Evolutionary conservation across 1,140 invertebrate species (phyloP), one percentile per base, ranked within the genome.

Genomic region (Chymomyza costata): DNA sequence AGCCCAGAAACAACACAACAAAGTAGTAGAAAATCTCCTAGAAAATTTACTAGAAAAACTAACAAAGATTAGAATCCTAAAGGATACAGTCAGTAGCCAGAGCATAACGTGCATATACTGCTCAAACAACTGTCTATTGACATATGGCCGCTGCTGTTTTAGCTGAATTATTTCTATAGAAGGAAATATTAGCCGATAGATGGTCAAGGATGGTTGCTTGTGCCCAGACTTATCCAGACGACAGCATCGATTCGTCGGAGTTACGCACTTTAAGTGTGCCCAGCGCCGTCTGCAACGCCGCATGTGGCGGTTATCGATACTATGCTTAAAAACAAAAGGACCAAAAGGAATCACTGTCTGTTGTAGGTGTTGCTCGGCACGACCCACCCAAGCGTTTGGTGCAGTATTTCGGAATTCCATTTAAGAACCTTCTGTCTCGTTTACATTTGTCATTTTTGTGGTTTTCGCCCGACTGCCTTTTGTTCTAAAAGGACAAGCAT

Each of bases 371-470:
- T 59, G 71, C 68, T 38, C 30, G 71, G 73, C 35, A 37, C 70
- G 63, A 55, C 70, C 66, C 66, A 76, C 66, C 65, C 65, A 70
- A 47, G 52, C 30, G 17, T 50, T 32, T 34, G 40, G 45, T 31
- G 13, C 39, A 32, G 32, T 17, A 39, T 45, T 46, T n/a, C n/a
- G n/a, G n/a, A n/a, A n/a, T n/a, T n/a, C n/a, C n/a, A n/a, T n/a
- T n/a, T n/a, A n/a, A n/a, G n/a, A n/a, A n/a, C n/a, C n/a, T n/a
- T n/a, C n/a, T n/a, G n/a, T n/a, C n/a, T 25, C 71, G 66, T 78
- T 76, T 76, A 66, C 71, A 69, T 71, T 78, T 76, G 66, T 78
- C 71, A 66, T 78, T 71, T 56, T 55, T 76, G 71, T 51, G 71
- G 71, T 78, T 76, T 70, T 48, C 30, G 15, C 34, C 47, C n/a